Base-by-base conservation (phyloP, 2,797 vertebrate species). In the Coranthus polyacanthus region DNA sequence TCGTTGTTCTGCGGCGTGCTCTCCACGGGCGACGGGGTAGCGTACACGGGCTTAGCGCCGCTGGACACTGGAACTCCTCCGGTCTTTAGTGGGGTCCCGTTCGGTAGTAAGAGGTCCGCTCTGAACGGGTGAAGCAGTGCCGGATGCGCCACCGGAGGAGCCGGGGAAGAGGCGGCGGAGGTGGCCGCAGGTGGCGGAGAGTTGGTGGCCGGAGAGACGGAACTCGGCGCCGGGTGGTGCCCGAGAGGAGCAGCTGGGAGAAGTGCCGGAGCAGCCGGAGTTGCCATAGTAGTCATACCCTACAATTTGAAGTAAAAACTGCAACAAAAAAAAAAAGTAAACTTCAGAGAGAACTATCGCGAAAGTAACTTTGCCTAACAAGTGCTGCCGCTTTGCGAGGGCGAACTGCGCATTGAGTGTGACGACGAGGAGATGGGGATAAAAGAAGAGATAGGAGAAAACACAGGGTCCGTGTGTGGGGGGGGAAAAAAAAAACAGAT, bases 1-100 rank as follows among this genome's bases (percentile, higher is more conserved):
- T 98, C 97, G 94, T 98, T 98, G 94, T 98, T 98, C 92, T 97
- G 96, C 81, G 97, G 96, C 72, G 96, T 98, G 95, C 97, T 98
- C 93, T 98, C 97, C 89, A 98, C 97, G 59, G 96, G 97, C 44
- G 96, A 98, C 76, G 97, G 96, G 45, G 97, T 98, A 85, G 96
- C 96, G 88, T 98, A 98, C 78, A 97, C 97, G 12, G 97, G 97
- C 72, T 98, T 98, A 54, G 64, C 75, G 60, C 65, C 13, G 32
- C 92, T 75, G 75, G 94, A 86, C 76, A 69, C 51, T 66, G 93
- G 83, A 0, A 68, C 71, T 15, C 72, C 80, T 1, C 68, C 84
- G 64, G n/a, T 50, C 54, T 86, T 88, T 7, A 86, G 4, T 54
- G 54, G 70, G 15, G 68, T 81, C 57, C 88, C 88, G 82, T 89